Evolutionary conservation across 2,113 vertebrate species (phyloP).

Genomic region (Rhinolophus ferrumequinum): DNA sequence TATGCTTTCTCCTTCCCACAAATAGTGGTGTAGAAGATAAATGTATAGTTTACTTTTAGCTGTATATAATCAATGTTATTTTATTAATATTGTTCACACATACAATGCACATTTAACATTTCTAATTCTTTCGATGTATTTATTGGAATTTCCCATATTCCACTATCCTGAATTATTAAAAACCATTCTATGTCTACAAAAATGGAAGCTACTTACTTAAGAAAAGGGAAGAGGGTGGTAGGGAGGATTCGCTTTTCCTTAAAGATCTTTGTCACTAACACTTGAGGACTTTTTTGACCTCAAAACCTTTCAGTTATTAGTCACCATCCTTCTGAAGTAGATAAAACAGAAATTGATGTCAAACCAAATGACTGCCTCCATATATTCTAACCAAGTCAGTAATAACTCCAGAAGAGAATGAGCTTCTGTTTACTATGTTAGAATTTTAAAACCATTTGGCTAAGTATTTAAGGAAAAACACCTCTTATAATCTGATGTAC

Average conservation of each 20-base stretch:
- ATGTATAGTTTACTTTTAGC: not conserved
- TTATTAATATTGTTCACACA: not conserved
- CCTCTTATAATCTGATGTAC: not conserved
- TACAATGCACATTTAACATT: not conserved
- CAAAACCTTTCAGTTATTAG: not conserved
- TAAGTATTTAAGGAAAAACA: not conserved
- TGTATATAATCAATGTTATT: not conserved
- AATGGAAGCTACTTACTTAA: not conserved
- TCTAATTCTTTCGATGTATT: not conserved
- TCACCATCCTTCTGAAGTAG: not conserved
- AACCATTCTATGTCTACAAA: not conserved
- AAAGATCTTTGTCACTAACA: conserved; percentile 7
- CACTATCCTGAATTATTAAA: not conserved
- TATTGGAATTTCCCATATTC: not conserved
- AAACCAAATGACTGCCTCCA: not conserved
- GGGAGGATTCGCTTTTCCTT: not conserved
- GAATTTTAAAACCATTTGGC: not conserved
- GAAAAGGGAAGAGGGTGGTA: not conserved
- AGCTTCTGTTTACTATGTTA: not conserved
- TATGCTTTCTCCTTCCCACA: not conserved
- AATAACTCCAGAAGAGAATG: not conserved
- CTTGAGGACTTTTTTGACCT: not conserved
- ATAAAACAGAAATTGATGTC: conserved; percentile 14
- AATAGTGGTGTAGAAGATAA: not conserved
- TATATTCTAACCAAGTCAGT: not conserved